These are phyloP conservation scores for Tauraco hartlaubi DNA, from an alignment of 2,797 vertebrate species.

Conservation along the genomic window DNA sequence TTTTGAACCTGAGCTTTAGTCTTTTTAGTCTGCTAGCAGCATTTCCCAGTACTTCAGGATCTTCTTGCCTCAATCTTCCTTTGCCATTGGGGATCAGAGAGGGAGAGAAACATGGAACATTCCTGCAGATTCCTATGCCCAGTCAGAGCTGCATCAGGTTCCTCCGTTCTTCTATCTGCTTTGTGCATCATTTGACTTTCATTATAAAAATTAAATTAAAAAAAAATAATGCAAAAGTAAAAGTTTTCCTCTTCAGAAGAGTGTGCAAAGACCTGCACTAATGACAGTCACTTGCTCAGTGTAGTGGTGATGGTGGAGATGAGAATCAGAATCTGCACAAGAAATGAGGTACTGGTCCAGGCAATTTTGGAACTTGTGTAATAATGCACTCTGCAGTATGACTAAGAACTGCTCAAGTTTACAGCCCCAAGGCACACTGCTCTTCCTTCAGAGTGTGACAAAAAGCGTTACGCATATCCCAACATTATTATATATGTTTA, in stretches of 20 bases:
- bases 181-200: neutral
- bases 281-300: neutral
- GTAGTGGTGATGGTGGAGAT: neutral
- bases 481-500: neutral
- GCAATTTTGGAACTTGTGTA: neutral
- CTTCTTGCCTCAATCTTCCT: neutral
- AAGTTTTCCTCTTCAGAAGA: neutral
- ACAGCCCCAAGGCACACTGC: neutral
- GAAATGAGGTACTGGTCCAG: neutral
- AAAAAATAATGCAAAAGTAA: neutral
- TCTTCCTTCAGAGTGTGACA: neutral
- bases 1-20: neutral
- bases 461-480: neutral
- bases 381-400: accelerated
- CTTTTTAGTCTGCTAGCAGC: neutral
- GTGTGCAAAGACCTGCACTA: neutral
- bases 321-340: neutral
- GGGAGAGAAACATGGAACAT: neutral
- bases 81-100: neutral
- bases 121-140: neutral
- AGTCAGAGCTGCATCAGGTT: neutral
- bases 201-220: neutral
- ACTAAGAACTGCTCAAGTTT: neutral
- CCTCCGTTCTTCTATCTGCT: neutral
- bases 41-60: neutral